Base-by-base conservation (phyloP, 2,888 invertebrate genomes). In the Notodonta dromedarius region DNA sequence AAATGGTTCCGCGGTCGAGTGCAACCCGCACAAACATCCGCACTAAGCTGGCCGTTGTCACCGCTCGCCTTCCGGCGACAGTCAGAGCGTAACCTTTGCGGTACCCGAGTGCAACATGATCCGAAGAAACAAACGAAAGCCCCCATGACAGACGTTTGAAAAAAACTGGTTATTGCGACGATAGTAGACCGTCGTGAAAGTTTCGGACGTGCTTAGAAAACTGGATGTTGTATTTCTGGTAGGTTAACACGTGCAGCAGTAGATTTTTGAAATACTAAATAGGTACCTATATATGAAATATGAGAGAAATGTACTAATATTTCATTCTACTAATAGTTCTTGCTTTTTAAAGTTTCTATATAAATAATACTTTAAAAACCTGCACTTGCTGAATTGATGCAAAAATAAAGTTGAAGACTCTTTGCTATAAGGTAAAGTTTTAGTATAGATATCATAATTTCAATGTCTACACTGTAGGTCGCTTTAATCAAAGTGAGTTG, bases 81-180 rank as follows among this genome's bases (percentile, higher is more conserved):
- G 69, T 67, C 71, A 66, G 69, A 67, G 66, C 73, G 76, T 76
- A 74, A 77, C 78, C 75, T 74, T 77, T 78, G 76, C 74, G 77
- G 77, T 74, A 65, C 61, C 58, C 63, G 70, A 72, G 70, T 73
- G 79, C 74, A 82, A 83, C 75, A 69, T 74, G 79, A 85, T 79
- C 73, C 74, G 68, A 69, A 73, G 74, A 72, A 74, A 72, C 77
- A 76, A 72, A 83, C 70, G 79, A 81, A 82, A 79, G 82, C 75
- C 71, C 67, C 61, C 58, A 60, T 60, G 66, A 59, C 65, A 57
- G 40, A 58, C 65, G 60, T 63, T 39, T 54, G n/a, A 59, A 59
- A 71, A 73, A 83, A 86, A 88, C 86, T 78, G 81, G 88, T 86
- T 84, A 81, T 83, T 75, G 77, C 80, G 75, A 82, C 76, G 54